Base-by-base conservation (phyloP, 2,113 vertebrate genomes). In the Amia ocellicauda region DNA sequence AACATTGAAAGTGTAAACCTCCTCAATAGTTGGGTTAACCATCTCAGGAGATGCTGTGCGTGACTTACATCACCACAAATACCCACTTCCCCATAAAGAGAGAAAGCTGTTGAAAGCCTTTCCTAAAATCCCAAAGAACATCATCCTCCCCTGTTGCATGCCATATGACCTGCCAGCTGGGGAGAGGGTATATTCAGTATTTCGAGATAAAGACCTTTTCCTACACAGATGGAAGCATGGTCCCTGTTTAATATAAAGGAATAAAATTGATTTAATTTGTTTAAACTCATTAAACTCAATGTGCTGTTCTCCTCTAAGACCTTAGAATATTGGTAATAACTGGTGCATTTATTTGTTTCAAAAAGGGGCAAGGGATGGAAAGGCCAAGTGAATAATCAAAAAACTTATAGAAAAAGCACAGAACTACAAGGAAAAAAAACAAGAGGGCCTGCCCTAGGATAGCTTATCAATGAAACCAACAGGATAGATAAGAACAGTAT, bases 381-480 rank as follows among this genome's bases (percentile, higher is more conserved):
- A 20, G 26, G 60, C 24, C 17, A 50, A 42, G 45, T 42, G 23
- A 54, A 1, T 11, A 16, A 50, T 55, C 42, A 22, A 43, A 27
- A 58, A 26, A 17, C 54, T 58, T n/a, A 68, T 19, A 41, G 45
- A 66, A 31, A n/a, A 5, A 59, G 51, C 78, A 64, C 85, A 81
- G 84, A 68, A 58, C 71, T 40, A 82, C 72, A 68, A 78, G 75
- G 85, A 80, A 84, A 85, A 88, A 85, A 74, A 78, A 82, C 71
- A 80, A 79, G 57, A 92, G 85, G 91, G 80, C 90, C 91, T 88
- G 90, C 89, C 90, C 88, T 74, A 88, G 73, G 56, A 71, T 69
- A 78, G 77, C 61, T 77, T 78, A 83, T 49, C 64, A 63, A 47
- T 63, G 74, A 64, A 81, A 81, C 70, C 53, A 64, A 80, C 51